phyloP scores from a whole-genome alignment of 2,113 vertebrate species.

The Esox niger region DNA sequence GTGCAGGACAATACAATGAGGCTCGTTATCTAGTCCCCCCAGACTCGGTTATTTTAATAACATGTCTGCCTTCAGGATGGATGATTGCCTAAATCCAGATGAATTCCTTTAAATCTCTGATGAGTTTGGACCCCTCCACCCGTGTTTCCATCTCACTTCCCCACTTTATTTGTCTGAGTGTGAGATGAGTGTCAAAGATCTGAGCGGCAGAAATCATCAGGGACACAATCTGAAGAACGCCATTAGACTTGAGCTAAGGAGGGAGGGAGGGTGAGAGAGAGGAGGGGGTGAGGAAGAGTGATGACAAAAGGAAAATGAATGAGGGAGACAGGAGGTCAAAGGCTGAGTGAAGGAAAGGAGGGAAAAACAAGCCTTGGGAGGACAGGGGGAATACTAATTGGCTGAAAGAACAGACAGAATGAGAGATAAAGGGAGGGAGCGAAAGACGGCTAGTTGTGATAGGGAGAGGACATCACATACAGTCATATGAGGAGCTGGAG shows the following conservation, averaged over 20 bases:
- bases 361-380: background rate
- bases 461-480: background rate
- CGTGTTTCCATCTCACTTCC: background rate
- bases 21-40: too few species aligned
- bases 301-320: background rate
- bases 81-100: too few species aligned
- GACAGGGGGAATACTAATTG: background rate
- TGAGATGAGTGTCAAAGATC: background rate
- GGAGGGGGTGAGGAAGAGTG: too few species aligned
- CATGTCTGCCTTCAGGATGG: too few species aligned
- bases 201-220: background rate
- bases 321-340: background rate
- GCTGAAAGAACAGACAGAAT: background rate
- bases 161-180: background rate
- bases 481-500: background rate
- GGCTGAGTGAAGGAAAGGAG: background rate
- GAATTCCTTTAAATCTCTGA: too few species aligned
- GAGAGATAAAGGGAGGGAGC: background rate
- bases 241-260: background rate
- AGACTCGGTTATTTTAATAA: too few species aligned
- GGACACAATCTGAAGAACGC: background rate
- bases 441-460: background rate
- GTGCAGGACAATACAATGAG: too few species aligned
- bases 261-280: background rate
- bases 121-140: too few species aligned